Percentiles rank a stretch among this genome's conserved stretches.
phyloP scores from a whole-genome alignment of 2,113 vertebrate genomes.

The Eudyptes chrysolophus region DNA sequence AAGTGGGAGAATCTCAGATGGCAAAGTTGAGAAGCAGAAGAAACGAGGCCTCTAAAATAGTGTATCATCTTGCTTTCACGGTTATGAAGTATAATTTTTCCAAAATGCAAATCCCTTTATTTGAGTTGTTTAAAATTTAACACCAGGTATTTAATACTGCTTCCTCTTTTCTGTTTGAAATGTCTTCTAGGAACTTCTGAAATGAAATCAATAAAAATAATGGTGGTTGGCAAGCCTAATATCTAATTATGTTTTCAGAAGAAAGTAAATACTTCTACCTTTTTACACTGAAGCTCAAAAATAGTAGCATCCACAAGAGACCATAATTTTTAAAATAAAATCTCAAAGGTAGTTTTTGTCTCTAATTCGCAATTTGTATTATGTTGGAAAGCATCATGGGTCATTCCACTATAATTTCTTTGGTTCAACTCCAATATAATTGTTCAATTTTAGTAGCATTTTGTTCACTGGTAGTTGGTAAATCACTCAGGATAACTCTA shows the following conservation, averaged over 20 bases:
- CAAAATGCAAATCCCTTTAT: neutral
- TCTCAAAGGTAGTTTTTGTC: neutral
- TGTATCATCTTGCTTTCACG: neutral
- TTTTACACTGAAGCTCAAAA: neutral
- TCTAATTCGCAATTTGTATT: neutral
- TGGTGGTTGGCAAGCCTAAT: neutral
- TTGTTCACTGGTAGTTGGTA: neutral
- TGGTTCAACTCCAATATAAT: neutral
- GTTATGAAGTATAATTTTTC: neutral
- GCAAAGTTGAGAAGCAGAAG: neutral
- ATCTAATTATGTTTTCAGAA: neutral
- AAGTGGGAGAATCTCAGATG: neutral
- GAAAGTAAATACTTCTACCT: neutral
- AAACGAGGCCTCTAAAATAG: neutral
- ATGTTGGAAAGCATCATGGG: neutral
- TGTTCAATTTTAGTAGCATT: neutral
- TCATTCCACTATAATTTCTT: neutral
- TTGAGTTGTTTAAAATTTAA: neutral
- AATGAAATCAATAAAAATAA: neutral
- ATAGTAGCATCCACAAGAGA: neutral
- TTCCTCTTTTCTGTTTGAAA: neutral
- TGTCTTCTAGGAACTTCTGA: neutral
- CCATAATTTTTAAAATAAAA: neutral
- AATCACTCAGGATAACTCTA: neutral
- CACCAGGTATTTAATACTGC: neutral